Base-by-base conservation (phyloP, 2,113 vertebrate species). In the Rhinopomastus cyanomelas region DNA sequence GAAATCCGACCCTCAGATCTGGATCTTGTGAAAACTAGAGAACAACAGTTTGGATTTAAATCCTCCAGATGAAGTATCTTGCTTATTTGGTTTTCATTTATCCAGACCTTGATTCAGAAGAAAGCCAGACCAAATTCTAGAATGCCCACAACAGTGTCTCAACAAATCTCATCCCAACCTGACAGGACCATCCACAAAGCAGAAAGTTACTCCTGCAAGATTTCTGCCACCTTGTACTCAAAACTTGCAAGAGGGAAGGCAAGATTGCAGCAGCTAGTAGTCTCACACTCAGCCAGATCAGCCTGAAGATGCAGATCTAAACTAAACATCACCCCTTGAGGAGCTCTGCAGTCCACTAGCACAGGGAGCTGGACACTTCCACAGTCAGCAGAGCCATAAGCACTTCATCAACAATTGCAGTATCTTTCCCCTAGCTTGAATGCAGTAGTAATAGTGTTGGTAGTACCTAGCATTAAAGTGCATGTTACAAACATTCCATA, bases 401-500 rank as follows among this genome's bases (percentile, higher is more conserved):
- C 44, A 59, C 81, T 39, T 85, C 19, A 55, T 68, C 79, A 65
- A 85, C 76, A 66, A 37, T 6, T 73, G 61, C 51, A 53, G 30
- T 34, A n/a, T 69, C 77, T 79, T 65, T 14, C 34, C 17, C n/a
- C 27, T 56, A 79, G 26, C 59, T 79, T 52, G 22, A 75, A 55
- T 1, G 1, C 11, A 72, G 34, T n/a, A 75, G 61, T 16, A 88
- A 48, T 30, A 62, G 69, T 2, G 36, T 72, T 72, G 85, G 81
- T 16, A 53, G 49, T 36, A 37, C 49, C 27, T 36, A 36, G 46
- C 9, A 68, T 51, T 51, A 36, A 61, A 51, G 46, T 52, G 27
- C 46, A 52, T 22, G 27, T 16, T 71, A 71, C 88, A 92, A 86
- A 56, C 60, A 56, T 94, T 85, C 60, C 90, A 87, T 92, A 88